Conservation (phyloP, 2,888 invertebrate species). For the Cheilosia urbana region DNA sequence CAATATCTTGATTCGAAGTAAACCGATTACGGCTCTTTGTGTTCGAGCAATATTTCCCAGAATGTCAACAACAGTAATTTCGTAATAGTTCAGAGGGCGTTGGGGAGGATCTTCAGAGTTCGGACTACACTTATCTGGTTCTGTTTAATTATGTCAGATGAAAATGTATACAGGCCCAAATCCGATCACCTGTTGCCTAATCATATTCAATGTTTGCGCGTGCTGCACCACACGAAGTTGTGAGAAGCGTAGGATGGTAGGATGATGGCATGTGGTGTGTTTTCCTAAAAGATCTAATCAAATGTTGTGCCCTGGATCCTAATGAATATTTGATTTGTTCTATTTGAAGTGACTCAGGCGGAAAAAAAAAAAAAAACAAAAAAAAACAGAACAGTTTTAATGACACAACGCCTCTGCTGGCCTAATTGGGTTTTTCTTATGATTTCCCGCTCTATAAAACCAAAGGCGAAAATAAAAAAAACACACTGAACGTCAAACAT, state of each 20-base stretch:
- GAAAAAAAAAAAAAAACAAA: not conserved
- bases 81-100: not conserved
- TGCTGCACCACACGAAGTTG: not conserved
- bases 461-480: not conserved
- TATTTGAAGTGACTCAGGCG: not conserved
- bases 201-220: constrained; percentile 5
- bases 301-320: constrained; percentile 16
- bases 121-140: constrained; percentile 40
- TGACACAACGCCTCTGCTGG: constrained; percentile 55
- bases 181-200: constrained; percentile 57
- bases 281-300: constrained; percentile 42
- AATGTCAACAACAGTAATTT: constrained; percentile 29
- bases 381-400: constrained; percentile 34
- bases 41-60: constrained; percentile 20
- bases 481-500: not conserved
- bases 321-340: constrained; percentile 47
- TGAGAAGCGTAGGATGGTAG: constrained; percentile 31
- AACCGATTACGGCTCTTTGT: constrained; percentile 29
- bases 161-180: constrained; percentile 36
- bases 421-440: constrained; percentile 26
- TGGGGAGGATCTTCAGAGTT: no score
- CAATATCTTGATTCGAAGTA: constrained; percentile 30
- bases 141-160: constrained; percentile 25
- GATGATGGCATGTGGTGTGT: constrained; percentile 31
- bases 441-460: no score